Conservation (phyloP, 2,888 invertebrate species). For the Drosophila birchii region DNA sequence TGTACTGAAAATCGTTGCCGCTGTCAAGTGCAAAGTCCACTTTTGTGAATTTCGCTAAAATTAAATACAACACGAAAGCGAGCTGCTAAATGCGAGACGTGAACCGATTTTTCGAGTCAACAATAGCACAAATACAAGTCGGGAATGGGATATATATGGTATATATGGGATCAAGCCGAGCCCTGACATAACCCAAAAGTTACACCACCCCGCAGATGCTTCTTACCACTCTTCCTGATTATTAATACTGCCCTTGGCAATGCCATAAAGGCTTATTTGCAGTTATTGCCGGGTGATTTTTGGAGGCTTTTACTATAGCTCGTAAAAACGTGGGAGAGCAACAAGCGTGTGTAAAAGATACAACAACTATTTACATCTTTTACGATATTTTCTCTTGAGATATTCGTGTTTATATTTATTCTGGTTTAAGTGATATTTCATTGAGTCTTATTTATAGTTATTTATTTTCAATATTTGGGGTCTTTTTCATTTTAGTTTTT, state of each 20-base stretch:
- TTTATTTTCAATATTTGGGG: conserved; percentile 1
- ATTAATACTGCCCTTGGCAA: conserved; percentile 54
- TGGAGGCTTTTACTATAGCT: conserved; percentile 36
- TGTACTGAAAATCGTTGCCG: conserved; percentile 33
- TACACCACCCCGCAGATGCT: conserved; percentile 6
- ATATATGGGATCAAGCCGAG: conserved; percentile 2
- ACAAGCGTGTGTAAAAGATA: conserved; percentile 5
- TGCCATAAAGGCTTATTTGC: conserved; percentile 25
- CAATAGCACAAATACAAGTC: conserved; percentile 32
- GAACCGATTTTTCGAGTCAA: conserved; percentile 55
- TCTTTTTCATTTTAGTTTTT: conserved; percentile 5
- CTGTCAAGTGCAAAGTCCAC: conserved; percentile 72
- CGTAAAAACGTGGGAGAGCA: conserved; percentile 49
- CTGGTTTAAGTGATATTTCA: conserved; percentile 1
- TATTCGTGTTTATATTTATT: background rate
- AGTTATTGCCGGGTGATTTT: conserved; percentile 42
- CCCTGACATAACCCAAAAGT: conserved; percentile 37
- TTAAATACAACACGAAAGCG: conserved; percentile 68
- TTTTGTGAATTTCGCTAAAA: conserved; percentile 70
- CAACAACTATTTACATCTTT: conserved; percentile 10
- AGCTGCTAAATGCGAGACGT: conserved; percentile 60
- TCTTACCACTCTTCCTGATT: conserved; percentile 5
- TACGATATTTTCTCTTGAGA: conserved; percentile 3
- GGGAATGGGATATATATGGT: background rate
- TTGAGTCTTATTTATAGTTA: conserved; percentile 21